phyloP scores from a whole-genome alignment of 2,113 vertebrate species.

The Chlamydotis undulata region DNA sequence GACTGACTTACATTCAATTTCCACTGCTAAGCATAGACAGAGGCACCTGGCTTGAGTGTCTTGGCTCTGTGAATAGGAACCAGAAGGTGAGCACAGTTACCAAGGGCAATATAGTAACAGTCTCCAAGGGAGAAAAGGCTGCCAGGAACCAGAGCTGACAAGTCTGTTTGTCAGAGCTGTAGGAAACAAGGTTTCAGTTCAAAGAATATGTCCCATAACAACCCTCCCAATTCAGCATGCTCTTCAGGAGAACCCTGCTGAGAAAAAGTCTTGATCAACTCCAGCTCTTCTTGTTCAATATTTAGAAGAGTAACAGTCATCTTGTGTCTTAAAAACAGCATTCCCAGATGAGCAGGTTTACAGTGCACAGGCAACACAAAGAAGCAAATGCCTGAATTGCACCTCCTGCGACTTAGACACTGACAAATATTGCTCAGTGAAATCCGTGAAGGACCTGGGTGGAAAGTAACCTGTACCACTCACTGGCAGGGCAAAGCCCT shows the following conservation, averaged over 20 bases:
- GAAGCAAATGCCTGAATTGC: neutral
- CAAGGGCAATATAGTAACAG: neutral
- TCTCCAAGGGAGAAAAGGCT: neutral
- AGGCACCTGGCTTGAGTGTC: neutral
- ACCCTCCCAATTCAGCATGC: neutral
- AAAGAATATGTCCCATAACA: neutral
- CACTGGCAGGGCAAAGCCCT: neutral
- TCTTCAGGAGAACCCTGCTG: neutral
- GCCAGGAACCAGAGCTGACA: neutral
- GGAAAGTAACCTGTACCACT: neutral
- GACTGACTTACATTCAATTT: neutral
- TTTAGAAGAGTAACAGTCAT: neutral
- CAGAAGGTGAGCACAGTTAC: neutral
- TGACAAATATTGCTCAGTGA: neutral
- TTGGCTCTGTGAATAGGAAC: neutral
- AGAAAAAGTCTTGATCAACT: neutral
- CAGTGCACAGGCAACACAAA: fast-evolving
- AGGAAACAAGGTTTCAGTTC: neutral
- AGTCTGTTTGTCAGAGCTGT: neutral
- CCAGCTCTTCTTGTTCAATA: neutral
- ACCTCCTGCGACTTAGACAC: fast-evolving
- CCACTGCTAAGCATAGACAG: neutral
- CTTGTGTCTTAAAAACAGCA: neutral
- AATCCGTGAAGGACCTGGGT: neutral
- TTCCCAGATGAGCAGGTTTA: neutral